These are phyloP conservation scores for Dasypolia templi DNA, from an alignment of 2,888 invertebrate genomes.

Conservation along the genomic window DNA sequence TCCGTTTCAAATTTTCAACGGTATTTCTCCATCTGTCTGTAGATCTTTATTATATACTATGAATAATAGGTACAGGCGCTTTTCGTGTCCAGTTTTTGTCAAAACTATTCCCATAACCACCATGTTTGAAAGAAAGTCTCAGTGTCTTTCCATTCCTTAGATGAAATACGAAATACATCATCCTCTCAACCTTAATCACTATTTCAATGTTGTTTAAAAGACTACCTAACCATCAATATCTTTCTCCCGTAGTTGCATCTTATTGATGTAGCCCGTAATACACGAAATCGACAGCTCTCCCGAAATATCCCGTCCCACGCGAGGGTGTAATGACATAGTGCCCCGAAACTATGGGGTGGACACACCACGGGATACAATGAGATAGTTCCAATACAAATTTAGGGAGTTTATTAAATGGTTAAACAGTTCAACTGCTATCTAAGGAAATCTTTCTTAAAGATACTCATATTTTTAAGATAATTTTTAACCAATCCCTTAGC, in stretches of 20 bases:
- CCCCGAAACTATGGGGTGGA: conserved; percentile 59
- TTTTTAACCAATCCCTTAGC: neutral
- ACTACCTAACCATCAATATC: conserved; percentile 25
- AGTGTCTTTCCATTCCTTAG: neutral
- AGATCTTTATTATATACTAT: neutral
- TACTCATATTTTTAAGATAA: neutral
- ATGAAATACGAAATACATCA: neutral
- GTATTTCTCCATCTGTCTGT: no score
- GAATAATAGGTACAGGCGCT: neutral
- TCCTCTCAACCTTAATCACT: conserved; percentile 1
- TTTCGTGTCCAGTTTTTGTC: no score
- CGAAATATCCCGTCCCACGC: conserved; percentile 77
- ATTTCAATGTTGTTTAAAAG: conserved; percentile 10
- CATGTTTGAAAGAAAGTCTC: neutral
- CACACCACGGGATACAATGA: conserved; percentile 10
- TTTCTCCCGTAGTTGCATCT: neutral
- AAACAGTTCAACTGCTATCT: neutral
- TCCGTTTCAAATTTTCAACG: no score
- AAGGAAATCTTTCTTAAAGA: neutral
- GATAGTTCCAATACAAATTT: conserved; percentile 18
- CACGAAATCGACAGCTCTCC: conserved; percentile 71
- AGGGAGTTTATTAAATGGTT: neutral
- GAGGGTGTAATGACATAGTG: conserved; percentile 76
- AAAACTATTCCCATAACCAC: no score
- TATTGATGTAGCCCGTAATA: conserved; percentile 43